Evolutionary conservation across 2,888 invertebrate species (phyloP).

Genomic region (Drosophila fungiperda): DNA sequence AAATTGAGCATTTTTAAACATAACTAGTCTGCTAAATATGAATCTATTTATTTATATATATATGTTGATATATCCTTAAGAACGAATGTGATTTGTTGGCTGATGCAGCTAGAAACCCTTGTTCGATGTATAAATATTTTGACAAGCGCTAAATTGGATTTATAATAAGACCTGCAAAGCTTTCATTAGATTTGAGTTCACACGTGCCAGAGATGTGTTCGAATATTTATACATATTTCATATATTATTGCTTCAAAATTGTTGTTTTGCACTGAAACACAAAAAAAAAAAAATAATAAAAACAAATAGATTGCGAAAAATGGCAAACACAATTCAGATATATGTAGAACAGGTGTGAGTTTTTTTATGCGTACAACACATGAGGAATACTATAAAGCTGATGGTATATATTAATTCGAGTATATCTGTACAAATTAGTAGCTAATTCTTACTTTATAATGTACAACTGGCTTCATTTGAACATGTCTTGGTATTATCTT

Average conservation of each 20-base stretch:
- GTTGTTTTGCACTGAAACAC: not conserved
- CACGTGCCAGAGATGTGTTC: slow-evolving; percentile 36
- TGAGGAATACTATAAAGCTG: not conserved
- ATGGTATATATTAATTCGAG: not conserved
- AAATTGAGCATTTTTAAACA: slow-evolving; percentile 55
- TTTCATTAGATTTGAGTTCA: slow-evolving; percentile 11
- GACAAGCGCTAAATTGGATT: slow-evolving; percentile 29
- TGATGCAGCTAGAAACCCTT: not conserved
- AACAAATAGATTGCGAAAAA: slow-evolving; percentile 1
- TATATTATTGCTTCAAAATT: not conserved
- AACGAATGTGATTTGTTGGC: not conserved
- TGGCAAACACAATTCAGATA: slow-evolving; percentile 9
- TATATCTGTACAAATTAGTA: not conserved
- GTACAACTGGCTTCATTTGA: not conserved
- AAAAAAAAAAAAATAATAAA: not conserved
- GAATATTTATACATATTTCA: slow-evolving; percentile 26
- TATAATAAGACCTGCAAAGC: slow-evolving; percentile 25
- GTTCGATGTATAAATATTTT: slow-evolving; percentile 4
- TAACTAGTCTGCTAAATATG: slow-evolving; percentile 13
- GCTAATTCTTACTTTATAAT: not conserved
- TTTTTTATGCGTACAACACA: not conserved
- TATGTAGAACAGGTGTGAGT: slow-evolving; percentile 21
- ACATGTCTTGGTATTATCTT: not conserved
- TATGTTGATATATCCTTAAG: not conserved
- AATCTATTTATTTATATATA: not conserved